Evolutionary conservation across 2,888 invertebrate species (phyloP), one percentile per base, ranked within the genome.

Genomic region (Cataglyphis albicans): DNA sequence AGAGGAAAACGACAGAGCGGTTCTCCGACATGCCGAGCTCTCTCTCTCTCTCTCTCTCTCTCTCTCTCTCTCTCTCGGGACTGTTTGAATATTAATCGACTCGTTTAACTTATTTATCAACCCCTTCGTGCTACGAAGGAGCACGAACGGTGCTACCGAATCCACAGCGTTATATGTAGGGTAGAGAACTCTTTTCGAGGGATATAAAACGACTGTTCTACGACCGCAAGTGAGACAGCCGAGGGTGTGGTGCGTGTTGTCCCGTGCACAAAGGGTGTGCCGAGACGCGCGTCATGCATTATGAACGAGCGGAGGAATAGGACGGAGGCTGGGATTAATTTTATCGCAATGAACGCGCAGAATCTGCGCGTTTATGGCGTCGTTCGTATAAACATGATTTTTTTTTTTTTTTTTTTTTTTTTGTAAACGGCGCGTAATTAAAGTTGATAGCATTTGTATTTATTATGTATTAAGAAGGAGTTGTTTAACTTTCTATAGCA

Each of bases 51-150:
- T 57, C 52, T 35, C 59, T 68, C 65, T 35, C 32, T 52, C 25
- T 65, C 61, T 74, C 41, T 32, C 15, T 80, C 12, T 59, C 35
- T 48, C 44, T 52, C 29, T 70, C 55, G 44, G 29, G 64, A 18
- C 84, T 68, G 80, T 82, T 84, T 84, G 81, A 82, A 84, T 84
- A 84, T 84, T 84, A 84, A 82, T 84, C 81, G 73, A 25, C 25
- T 35, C 52, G 57, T 82, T 84, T 75, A 75, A 74, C 84, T 84
- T 82, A 82, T 84, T 75, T 82, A 84, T 74, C 68, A 74, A 64
- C 44, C 64, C 59, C 21, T 72, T 67, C 76, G 57, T 76, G 76
- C 29, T 41, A 52, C 48, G 48, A 41, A 38, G 35, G 52, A 25
- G 25, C 64, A 75, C 55, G 67, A 68, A 78, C 59, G n/a, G 35